Conservation (phyloP, 2,888 invertebrate genomes). For the Conomelus anceps region DNA sequence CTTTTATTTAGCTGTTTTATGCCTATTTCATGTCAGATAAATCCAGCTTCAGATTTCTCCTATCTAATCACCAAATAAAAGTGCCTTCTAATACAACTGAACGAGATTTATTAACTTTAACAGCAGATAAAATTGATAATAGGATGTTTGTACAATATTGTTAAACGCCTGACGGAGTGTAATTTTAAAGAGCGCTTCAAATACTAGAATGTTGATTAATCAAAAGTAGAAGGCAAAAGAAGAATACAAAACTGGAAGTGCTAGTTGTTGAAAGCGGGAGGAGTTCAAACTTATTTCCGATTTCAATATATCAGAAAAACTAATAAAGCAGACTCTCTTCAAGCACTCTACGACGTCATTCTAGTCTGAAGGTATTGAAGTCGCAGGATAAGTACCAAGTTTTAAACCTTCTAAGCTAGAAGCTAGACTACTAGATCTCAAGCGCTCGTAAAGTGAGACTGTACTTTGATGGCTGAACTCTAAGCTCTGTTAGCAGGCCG, state of each 20-base stretch:
- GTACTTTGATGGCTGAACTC: not conserved
- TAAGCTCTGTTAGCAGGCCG: not conserved
- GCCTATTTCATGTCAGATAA: not conserved
- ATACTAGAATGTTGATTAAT: not conserved
- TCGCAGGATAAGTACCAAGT: not conserved
- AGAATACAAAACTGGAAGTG: not conserved
- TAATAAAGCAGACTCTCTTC: not conserved
- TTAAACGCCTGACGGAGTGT: not conserved
- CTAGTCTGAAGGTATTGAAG: not conserved
- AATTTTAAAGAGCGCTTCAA: not conserved
- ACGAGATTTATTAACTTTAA: not conserved
- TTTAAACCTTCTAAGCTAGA: not conserved
- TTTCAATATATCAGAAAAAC: not conserved
- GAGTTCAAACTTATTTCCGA: not conserved
- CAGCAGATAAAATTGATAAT: not conserved
- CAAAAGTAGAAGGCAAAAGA: not conserved
- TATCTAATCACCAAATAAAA: not conserved
- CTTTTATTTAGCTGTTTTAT: too few relatives aligned
- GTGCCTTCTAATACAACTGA: too few relatives aligned
- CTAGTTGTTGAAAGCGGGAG: not conserved
- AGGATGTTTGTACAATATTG: not conserved
- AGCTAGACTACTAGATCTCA: not conserved
- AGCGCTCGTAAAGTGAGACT: not conserved
- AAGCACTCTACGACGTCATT: not conserved
- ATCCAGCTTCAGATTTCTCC: not conserved